phyloP scores from a whole-genome alignment of 2,113 vertebrate genomes.

The Nicator chloris region DNA sequence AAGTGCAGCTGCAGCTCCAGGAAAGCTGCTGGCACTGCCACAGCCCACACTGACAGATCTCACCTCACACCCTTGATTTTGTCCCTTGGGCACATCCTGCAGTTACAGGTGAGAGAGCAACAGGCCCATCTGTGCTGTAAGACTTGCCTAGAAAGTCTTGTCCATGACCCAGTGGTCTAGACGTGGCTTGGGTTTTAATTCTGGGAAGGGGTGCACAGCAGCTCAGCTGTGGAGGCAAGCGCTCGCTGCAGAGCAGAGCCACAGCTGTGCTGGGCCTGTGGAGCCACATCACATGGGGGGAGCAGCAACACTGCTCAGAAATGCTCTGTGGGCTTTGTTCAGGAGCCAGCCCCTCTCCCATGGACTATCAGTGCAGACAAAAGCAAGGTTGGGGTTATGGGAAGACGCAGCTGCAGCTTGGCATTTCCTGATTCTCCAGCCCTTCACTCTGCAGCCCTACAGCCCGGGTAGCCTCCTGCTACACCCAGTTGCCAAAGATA shows the following conservation, averaged over 20 bases:
- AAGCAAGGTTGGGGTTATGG: not conserved
- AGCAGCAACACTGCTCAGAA: not conserved
- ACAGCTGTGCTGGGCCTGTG: not conserved
- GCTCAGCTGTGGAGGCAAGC: not conserved
- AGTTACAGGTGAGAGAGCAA: not conserved
- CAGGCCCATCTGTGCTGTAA: not conserved
- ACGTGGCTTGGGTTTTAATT: not conserved
- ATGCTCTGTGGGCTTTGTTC: not conserved
- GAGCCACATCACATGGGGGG: rapidly evolving
- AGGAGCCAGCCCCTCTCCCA: not conserved
- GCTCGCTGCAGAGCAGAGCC: rapidly evolving
- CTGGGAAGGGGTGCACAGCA: not conserved
- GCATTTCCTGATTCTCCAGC: not conserved
- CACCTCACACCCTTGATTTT: not conserved
- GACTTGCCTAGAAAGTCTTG: not conserved
- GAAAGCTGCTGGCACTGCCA: not conserved
- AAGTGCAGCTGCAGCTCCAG: rapidly evolving
- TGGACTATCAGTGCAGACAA: not conserved
- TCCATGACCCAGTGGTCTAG: not conserved
- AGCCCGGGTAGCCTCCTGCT: not conserved
- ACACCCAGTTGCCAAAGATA: not conserved
- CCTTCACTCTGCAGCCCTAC: not conserved
- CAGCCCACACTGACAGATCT: not conserved
- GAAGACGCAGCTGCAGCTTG: not conserved
- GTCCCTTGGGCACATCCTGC: not conserved